These are phyloP conservation scores for Motacilla tschutschensis DNA, from an alignment of 2,113 vertebrate species.

Conservation along the genomic window DNA sequence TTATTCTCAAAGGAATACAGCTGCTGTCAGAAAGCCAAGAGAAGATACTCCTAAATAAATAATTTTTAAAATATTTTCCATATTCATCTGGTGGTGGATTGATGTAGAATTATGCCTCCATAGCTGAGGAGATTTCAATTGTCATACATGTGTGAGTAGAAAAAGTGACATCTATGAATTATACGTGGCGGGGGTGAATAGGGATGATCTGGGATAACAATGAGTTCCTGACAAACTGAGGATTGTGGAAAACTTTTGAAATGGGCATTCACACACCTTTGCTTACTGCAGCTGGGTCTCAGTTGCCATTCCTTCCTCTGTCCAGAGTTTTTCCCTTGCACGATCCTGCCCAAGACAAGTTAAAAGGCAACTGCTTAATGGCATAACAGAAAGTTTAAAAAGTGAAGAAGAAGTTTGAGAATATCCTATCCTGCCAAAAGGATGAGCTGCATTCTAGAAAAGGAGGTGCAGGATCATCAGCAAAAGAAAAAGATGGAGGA, in stretches of 20 bases:
- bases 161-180: not conserved
- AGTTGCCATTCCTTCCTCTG: not conserved
- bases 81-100: not conserved
- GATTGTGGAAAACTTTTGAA: not conserved
- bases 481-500: not conserved
- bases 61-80: not conserved
- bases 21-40: not conserved
- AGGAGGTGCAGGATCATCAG: not conserved
- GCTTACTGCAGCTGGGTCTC: not conserved
- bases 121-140: not conserved
- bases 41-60: not conserved
- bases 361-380: not conserved
- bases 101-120: not conserved
- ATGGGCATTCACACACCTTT: not conserved
- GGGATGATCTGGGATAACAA: not conserved
- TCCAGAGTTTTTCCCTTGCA: not conserved
- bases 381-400: not conserved
- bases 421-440: not conserved
- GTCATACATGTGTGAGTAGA: not conserved
- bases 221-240: not conserved
- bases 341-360: not conserved
- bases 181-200: fast-evolving
- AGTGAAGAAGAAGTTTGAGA: not conserved
- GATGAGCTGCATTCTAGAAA: not conserved
- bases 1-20: not conserved